Evolutionary conservation across 2,797 vertebrate genomes (phyloP), one percentile per base, ranked within the genome.

Genomic region (Diglossa cyanea): DNA sequence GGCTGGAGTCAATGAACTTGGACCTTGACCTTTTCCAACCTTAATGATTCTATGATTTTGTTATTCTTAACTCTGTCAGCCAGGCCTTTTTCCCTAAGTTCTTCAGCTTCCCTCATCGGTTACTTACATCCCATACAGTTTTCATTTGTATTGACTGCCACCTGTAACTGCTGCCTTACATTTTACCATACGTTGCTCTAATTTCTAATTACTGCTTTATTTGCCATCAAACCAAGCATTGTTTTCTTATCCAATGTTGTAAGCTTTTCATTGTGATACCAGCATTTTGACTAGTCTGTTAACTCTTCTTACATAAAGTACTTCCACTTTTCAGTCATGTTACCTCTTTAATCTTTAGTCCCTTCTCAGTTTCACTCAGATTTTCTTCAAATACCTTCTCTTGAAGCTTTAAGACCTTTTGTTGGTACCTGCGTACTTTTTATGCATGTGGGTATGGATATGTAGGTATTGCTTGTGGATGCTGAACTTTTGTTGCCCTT

Each of bases 141-240:
- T 95, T 72, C 33, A 78, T 86, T 90, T 88, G 23, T 62, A 55
- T 58, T 91, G 72, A 68, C 40, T 90, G 60, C 53, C 86, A 91
- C 89, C 88, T 95, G 65, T 86, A 93, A 85, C 72, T 93, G 39
- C 42, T 82, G 50, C 78, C 58, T 92, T 89, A 72, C 33, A 51
- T 83, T 94, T 77, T 92, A 25, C 78, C 61, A 48, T 88, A 89
- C 86, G 82, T 74, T 75, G 28, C 65, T 90, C 91, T 92, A 91
- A 68, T 91, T 94, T 88, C 78, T 88, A 90, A 91, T 93, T 92
- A 50, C 65, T 58, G 31, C 33, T 92, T 89, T 87, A 71, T 93
- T 91, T 92, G 68, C 61, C 54, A 61, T 74, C 68, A 87, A 86
- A 87, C 7, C 12, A 58, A 85, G 58, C 65, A 70, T 30, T 93